A percentile compares a stretch with the other conserved stretches of the same genome.
Conservation (phyloP, 1,140 invertebrate species). For the Adelges cooleyi region DNA sequence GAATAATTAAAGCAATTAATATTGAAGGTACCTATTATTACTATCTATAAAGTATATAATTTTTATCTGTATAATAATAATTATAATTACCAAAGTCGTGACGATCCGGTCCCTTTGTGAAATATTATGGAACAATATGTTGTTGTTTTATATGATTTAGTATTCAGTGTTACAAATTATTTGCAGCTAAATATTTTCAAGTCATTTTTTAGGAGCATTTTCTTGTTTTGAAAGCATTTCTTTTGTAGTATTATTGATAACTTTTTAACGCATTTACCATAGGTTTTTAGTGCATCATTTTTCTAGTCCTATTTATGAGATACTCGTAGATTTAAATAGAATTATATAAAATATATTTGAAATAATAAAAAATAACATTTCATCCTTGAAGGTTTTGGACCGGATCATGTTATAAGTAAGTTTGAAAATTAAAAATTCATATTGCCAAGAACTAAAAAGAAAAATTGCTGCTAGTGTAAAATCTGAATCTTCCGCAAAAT, state of each 20-base stretch:
- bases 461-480: conserved; percentile 20
- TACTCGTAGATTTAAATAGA: not conserved
- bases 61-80: not conserved
- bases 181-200: too few species aligned
- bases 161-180: too few species aligned
- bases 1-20: not conserved
- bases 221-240: too few species aligned
- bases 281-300: too few species aligned
- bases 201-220: too few species aligned
- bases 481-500: not conserved
- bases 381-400: conserved; percentile 22
- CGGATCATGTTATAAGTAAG: conserved; percentile 21
- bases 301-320: too few species aligned
- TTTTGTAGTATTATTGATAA: too few species aligned
- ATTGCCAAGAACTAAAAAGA: conserved; percentile 29
- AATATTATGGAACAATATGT: too few species aligned
- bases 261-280: too few species aligned
- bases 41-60: not conserved
- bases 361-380: not conserved
- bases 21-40: not conserved
- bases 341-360: not conserved
- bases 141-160: too few species aligned
- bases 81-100: too few species aligned
- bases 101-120: too few species aligned
- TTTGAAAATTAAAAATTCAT: conserved; percentile 29